Conservation (phyloP, 2,113 vertebrate genomes). For the Amia ocellicauda region DNA sequence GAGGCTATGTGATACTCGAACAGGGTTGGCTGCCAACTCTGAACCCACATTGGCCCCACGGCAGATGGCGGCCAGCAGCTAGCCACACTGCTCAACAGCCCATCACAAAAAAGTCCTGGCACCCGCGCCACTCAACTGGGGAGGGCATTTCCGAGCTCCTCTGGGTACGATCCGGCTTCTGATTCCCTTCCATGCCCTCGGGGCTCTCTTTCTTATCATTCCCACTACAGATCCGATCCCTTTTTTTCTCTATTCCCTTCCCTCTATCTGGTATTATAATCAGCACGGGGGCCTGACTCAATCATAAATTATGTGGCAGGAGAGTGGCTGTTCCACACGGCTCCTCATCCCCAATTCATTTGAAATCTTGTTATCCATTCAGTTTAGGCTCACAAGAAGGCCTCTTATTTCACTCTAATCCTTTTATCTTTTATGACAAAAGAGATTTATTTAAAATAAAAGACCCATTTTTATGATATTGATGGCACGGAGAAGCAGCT, state of each 20-base stretch:
- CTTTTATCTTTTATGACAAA: slow-evolving; percentile 14
- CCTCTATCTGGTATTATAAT: slow-evolving; percentile 3
- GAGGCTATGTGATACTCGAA: too few species aligned
- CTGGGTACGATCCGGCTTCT: too few species aligned
- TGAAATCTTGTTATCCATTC: slow-evolving; percentile 11
- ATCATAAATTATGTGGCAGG: neutral
- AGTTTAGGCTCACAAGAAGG: neutral
- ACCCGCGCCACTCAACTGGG: too few species aligned
- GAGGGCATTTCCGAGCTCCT: too few species aligned
- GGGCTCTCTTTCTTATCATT: neutral
- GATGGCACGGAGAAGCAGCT: neutral
- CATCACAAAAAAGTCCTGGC: too few species aligned
- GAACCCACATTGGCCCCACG: too few species aligned
- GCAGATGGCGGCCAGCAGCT: too few species aligned
- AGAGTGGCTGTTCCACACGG: neutral
- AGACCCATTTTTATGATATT: slow-evolving; percentile 9
- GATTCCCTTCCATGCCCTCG: neutral
- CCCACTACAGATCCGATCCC: neutral
- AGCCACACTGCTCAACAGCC: too few species aligned
- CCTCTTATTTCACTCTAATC: slow-evolving; percentile 7
- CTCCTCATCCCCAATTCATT: slow-evolving; percentile 7
- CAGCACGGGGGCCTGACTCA: neutral
- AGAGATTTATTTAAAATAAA: slow-evolving; percentile 8
- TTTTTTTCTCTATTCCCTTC: neutral
- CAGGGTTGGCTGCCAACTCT: too few species aligned